Base-by-base conservation (phyloP, 2,797 vertebrate genomes). In the Carcharodon carcharias region DNA sequence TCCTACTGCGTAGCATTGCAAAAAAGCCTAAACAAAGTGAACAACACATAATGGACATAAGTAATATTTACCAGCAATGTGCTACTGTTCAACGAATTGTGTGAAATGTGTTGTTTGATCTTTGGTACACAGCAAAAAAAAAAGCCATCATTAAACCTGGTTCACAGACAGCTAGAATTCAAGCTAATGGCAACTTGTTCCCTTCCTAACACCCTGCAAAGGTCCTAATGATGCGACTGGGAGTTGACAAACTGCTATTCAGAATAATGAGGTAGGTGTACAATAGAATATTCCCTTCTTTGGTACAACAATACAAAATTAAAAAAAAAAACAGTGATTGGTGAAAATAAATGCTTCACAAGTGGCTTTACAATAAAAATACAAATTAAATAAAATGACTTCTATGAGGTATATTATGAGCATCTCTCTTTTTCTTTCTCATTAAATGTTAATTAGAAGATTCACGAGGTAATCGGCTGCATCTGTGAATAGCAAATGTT, bases 201-300 rank as follows among this genome's bases (percentile, higher is more conserved):
- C 96, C 93, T 96, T 93, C 87, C 96, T 96, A 93, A 58, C 96
- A 67, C 94, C 96, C 96, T 96, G 88, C 91, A 96, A 92, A 73
- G 69, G 77, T 95, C 96, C 73, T 93, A 96, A 93, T 73, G 91
- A 96, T 96, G 89, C 71, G 96, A 80, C 77, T 50, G 82, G 97
- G 87, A 96, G 77, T 95, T 96, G 96, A 96, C 96, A 96, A 96
- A 96, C 87, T 67, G 93, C 50, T 96, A 96, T 96, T 96, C 93
- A 96, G 94, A 95, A 77, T 77, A 63, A 98, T 98, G 98, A 98
- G 98, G 98, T 98, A 98, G 98, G 98, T 98, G 97, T 98, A 97
- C 97, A 97, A 97, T 97, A 97, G 97, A 97, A 97, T 97, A 98
- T 97, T 98, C 97, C 97, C 97, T 97, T 98, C 98, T 98, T 98